Evolutionary conservation across 2,888 invertebrate genomes (phyloP).

Genomic region (Agrochola lota): DNA sequence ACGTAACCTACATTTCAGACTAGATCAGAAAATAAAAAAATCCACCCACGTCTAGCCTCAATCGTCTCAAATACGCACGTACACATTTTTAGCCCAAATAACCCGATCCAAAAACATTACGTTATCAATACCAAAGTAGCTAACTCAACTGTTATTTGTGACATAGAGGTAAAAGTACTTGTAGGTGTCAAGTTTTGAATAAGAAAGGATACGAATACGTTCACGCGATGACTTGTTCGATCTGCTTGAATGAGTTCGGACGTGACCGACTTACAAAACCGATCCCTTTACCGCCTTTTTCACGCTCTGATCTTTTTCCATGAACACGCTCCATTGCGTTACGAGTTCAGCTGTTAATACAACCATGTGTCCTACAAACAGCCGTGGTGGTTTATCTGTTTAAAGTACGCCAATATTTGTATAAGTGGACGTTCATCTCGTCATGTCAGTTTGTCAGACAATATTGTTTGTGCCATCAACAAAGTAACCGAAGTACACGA

Average conservation of each 20-base stretch:
- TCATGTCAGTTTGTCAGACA: conserved; percentile 60
- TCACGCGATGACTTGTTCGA: conserved; percentile 71
- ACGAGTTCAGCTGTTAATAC: conserved; percentile 1
- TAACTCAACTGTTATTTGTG: conserved; percentile 36
- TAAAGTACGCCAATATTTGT: conserved; percentile 13
- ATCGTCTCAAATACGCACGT: conserved; percentile 21
- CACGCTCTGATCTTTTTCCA: conserved; percentile 38
- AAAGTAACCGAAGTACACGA: conserved; percentile 57
- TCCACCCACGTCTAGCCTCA: not conserved
- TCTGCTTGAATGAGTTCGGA: conserved; percentile 67
- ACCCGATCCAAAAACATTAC: conserved; percentile 38
- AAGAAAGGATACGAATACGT: conserved; percentile 65
- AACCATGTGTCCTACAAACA: conserved; percentile 4
- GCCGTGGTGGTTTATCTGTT: conserved; percentile 22
- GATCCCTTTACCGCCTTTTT: conserved; percentile 22
- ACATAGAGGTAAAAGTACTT: conserved; percentile 56
- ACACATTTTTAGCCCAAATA: conserved; percentile 26
- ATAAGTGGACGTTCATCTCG: conserved; percentile 6
- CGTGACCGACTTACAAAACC: conserved; percentile 71
- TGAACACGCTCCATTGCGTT: conserved; percentile 43
- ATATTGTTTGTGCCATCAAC: conserved; percentile 60
- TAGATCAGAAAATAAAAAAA: conserved; percentile 14
- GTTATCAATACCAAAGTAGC: conserved; percentile 56
- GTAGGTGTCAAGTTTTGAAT: conserved; percentile 74
- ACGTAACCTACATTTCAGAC: conserved; percentile 24